These are phyloP conservation scores for Melitaea athalia DNA, from an alignment of 2,888 invertebrate species.

Conservation along the genomic window DNA sequence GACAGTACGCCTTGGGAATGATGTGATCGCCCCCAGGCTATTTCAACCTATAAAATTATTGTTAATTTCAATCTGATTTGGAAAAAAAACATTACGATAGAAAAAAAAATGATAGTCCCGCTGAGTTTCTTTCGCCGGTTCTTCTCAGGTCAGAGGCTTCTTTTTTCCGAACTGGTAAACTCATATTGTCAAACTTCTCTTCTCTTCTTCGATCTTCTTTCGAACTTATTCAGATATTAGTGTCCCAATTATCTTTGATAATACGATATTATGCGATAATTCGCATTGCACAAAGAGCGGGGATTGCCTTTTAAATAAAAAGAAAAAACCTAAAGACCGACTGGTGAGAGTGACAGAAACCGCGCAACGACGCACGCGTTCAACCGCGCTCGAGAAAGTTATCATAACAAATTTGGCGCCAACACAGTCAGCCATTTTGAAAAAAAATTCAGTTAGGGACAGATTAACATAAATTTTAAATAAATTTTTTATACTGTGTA, in stretches of 20 bases:
- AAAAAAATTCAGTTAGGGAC: not conserved
- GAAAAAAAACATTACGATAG: too few species aligned
- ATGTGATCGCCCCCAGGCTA: too few species aligned
- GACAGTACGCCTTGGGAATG: too few species aligned
- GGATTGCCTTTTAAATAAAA: conserved; percentile 74
- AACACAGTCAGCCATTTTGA: conserved; percentile 36
- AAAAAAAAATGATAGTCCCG: too few species aligned
- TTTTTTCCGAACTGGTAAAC: too few species aligned
- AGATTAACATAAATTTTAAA: conserved; percentile 15
- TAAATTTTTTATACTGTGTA: conserved; percentile 15
- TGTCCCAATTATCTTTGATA: conserved; percentile 65
- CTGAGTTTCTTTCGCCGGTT: too few species aligned
- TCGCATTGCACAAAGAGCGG: conserved; percentile 59
- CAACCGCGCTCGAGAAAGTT: conserved; percentile 61
- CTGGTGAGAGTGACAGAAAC: conserved; percentile 74
- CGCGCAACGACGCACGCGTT: conserved; percentile 56
- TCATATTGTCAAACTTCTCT: too few species aligned
- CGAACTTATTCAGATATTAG: conserved; percentile 16
- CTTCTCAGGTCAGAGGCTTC: too few species aligned
- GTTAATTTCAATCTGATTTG: too few species aligned
- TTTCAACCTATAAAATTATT: too few species aligned
- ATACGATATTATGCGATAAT: conserved; percentile 66
- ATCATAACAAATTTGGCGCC: conserved; percentile 59
- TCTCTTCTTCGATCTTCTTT: not conserved
- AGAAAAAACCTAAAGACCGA: conserved; percentile 61